Evolutionary conservation across 2,797 vertebrate species (phyloP).

Genomic region (Knipowitschia caucasica): DNA sequence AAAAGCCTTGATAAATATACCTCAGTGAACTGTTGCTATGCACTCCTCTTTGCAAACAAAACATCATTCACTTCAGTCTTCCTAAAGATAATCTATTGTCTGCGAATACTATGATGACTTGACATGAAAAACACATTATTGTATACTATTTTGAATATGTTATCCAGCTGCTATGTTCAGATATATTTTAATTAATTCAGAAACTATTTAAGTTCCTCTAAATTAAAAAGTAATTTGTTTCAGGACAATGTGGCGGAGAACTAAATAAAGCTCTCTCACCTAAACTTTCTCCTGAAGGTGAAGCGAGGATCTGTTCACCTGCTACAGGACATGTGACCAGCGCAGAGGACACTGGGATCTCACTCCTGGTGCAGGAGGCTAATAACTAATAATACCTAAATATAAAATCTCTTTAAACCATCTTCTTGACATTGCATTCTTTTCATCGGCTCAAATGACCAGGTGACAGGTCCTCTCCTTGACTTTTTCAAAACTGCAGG

Average conservation of each 20-base stretch:
- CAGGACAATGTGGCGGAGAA: slow-evolving; percentile 1
- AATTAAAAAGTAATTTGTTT: slow-evolving; percentile 12
- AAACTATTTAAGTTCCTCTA: too few relatives aligned
- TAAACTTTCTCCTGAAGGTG: slow-evolving; percentile 12
- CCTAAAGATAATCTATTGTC: too few relatives aligned
- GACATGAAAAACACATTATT: too few relatives aligned
- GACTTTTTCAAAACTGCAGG: not conserved
- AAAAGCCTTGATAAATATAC: too few relatives aligned
- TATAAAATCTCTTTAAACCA: not conserved
- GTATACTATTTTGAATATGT: too few relatives aligned
- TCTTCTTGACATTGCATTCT: not conserved
- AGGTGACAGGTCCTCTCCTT: not conserved
- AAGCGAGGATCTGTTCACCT: not conserved
- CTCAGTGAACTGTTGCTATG: too few relatives aligned
- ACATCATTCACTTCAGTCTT: too few relatives aligned
- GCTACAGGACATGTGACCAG: not conserved
- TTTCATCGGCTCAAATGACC: not conserved
- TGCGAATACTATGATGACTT: too few relatives aligned
- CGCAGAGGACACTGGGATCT: slow-evolving; percentile 12
- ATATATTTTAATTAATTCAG: too few relatives aligned
- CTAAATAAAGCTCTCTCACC: not conserved
- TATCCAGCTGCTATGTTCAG: too few relatives aligned
- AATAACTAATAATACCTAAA: not conserved
- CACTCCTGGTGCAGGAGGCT: not conserved
- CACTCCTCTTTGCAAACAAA: too few relatives aligned